Conservation (phyloP, 2,888 invertebrate species). For the Psylliodes chrysocephalus region DNA sequence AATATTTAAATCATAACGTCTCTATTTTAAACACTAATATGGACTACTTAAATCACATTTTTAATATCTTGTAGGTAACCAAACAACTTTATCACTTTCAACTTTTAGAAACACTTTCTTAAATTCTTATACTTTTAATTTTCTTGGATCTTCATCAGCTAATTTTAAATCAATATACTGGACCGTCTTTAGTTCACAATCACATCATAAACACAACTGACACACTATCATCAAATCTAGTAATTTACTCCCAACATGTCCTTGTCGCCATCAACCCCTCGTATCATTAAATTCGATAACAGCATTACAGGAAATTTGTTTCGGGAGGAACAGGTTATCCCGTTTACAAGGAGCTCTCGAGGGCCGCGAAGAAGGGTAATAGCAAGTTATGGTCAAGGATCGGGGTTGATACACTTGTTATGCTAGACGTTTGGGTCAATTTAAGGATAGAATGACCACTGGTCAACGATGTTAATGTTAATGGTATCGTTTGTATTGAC, state of each 20-base stretch:
- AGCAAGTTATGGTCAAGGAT: slow-evolving; percentile 50
- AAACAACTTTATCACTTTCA: too few species aligned
- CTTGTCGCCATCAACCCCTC: slow-evolving; percentile 26
- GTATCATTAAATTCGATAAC: slow-evolving; percentile 37
- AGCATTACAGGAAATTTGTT: slow-evolving; percentile 44
- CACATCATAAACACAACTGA: slow-evolving; percentile 16
- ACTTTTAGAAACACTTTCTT: too few species aligned
- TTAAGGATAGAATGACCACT: slow-evolving; percentile 35
- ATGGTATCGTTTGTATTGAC: slow-evolving; percentile 23
- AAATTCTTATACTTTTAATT: too few species aligned
- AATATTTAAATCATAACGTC: too few species aligned
- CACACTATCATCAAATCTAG: slow-evolving; percentile 4
- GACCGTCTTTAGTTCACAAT: not conserved
- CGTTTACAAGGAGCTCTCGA: slow-evolving; percentile 41
- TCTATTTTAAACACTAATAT: too few species aligned
- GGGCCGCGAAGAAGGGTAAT: slow-evolving; percentile 41
- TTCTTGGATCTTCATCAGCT: too few species aligned
- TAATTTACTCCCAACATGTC: not conserved
- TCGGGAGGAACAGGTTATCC: slow-evolving; percentile 45
- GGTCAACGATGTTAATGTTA: slow-evolving; percentile 30
- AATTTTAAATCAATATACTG: too few species aligned
- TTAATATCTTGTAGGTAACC: too few species aligned
- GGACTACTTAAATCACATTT: too few species aligned
- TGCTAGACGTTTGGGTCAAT: slow-evolving; percentile 30
- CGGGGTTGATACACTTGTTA: slow-evolving; percentile 47